Conservation (phyloP, 2,888 invertebrate species). For the Theodoxus fluviatilis region DNA sequence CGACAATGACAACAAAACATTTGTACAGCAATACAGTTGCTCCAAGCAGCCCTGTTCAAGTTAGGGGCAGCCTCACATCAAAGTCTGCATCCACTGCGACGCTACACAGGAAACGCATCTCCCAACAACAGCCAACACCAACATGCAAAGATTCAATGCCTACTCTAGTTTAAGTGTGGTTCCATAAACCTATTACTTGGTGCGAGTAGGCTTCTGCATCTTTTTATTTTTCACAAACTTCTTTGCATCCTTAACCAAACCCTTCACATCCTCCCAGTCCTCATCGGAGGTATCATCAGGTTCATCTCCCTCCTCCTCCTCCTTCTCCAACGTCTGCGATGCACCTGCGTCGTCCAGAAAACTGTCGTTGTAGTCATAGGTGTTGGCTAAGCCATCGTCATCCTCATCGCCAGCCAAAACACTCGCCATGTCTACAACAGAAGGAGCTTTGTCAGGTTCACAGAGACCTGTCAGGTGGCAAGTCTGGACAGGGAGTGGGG, state of each 20-base stretch:
- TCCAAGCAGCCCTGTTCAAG: too few species aligned
- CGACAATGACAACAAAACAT: too few species aligned
- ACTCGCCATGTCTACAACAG: constrained; percentile 27
- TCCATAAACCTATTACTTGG: background rate
- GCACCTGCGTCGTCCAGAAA: constrained; percentile 45
- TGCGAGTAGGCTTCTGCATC: constrained; percentile 35
- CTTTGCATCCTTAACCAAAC: constrained; percentile 47
- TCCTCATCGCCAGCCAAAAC: constrained; percentile 37
- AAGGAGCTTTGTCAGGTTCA: too few species aligned
- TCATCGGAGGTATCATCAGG: constrained; percentile 35
- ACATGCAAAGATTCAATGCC: too few species aligned
- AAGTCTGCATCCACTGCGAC: too few species aligned
- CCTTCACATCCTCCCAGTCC: constrained; percentile 39
- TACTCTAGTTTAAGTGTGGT: too few species aligned
- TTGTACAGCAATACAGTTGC: too few species aligned
- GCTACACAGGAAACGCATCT: too few species aligned
- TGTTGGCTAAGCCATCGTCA: constrained; percentile 47
- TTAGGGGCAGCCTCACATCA: too few species aligned
- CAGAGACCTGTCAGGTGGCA: too few species aligned
- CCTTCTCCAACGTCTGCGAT: constrained; percentile 21
- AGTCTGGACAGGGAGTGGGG: too few species aligned
- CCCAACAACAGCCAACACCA: too few species aligned
- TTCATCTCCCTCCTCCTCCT: constrained; percentile 29
- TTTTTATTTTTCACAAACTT: constrained; percentile 50
- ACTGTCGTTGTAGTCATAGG: constrained; percentile 51